phyloP scores from a whole-genome alignment of 2,113 vertebrate species.

The Marmota flaviventris region DNA sequence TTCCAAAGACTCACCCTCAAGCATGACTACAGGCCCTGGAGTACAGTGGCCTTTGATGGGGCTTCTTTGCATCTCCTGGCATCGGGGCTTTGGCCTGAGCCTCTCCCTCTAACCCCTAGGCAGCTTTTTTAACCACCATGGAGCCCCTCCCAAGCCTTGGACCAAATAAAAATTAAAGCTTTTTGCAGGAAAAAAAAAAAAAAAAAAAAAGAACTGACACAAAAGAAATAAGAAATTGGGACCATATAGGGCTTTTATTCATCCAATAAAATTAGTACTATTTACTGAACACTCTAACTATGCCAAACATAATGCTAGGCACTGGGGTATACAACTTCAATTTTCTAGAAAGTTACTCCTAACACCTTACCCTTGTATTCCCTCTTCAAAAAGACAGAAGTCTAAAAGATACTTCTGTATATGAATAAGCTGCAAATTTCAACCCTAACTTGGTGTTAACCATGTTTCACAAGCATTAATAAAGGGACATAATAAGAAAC shows the following conservation, averaged over 20 bases:
- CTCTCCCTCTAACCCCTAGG: no score
- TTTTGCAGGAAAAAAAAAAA: no score
- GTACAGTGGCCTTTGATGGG: no score
- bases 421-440: neutral
- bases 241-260: neutral
- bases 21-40: no score
- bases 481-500: neutral
- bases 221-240: no score
- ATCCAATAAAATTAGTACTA: neutral
- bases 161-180: no score
- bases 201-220: neutral
- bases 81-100: no score
- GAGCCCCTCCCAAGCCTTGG: no score
- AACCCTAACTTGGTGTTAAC: neutral
- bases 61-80: no score
- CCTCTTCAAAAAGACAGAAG: neutral
- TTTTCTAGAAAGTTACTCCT: neutral
- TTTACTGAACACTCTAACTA: neutral
- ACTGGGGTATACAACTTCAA: neutral
- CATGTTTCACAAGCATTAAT: neutral
- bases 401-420: conserved; percentile 16
- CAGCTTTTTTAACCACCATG: no score
- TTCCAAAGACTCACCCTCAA: no score
- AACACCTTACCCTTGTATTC: neutral
- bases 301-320: neutral